A percentile compares a stretch with the other conserved stretches of the same genome.
Evolutionary conservation across 2,888 invertebrate species (phyloP).

Genomic region (Congeria kusceri): DNA sequence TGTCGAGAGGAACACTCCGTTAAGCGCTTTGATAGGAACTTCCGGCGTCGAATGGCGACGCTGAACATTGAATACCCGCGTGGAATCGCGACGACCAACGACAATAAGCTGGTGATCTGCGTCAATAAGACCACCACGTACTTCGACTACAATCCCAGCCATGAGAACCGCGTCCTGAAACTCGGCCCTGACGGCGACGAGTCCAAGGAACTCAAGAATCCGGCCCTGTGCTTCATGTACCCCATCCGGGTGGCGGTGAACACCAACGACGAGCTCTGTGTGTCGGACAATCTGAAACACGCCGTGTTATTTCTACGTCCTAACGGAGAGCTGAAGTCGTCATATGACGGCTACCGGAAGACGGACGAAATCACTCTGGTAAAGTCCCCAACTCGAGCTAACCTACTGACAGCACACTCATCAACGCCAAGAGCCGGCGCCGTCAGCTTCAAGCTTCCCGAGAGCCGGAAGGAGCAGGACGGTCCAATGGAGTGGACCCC

Average conservation of each 20-base stretch:
- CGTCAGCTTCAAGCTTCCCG: slow-evolving; percentile 44
- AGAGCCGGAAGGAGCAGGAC: slow-evolving; percentile 56
- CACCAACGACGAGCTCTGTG: slow-evolving; percentile 59
- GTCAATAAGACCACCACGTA: slow-evolving; percentile 56
- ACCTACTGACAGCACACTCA: slow-evolving; percentile 8
- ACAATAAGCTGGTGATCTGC: slow-evolving; percentile 57
- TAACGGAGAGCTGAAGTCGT: slow-evolving; percentile 55
- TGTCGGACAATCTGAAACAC: slow-evolving; percentile 61
- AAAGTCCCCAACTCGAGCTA: slow-evolving; percentile 15
- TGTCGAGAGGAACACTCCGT: slow-evolving; percentile 62
- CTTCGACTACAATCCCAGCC: slow-evolving; percentile 58
- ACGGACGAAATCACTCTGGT: slow-evolving; percentile 41
- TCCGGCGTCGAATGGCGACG: slow-evolving; percentile 59
- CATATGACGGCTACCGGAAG: slow-evolving; percentile 39
- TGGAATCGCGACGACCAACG: slow-evolving; percentile 56
- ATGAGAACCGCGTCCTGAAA: slow-evolving; percentile 60
- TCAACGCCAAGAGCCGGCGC: slow-evolving; percentile 44
- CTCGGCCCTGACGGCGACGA: slow-evolving; percentile 64
- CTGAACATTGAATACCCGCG: slow-evolving; percentile 58
- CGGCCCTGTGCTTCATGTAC: slow-evolving; percentile 57
- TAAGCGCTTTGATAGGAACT: slow-evolving; percentile 58
- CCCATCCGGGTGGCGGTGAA: slow-evolving; percentile 64
- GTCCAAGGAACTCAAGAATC: slow-evolving; percentile 59
- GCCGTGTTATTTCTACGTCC: slow-evolving; percentile 53
- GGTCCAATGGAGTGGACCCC: slow-evolving; percentile 38